These are phyloP conservation scores for Parascotia fuliginaria DNA, from an alignment of 2,888 invertebrate genomes.

Conservation along the genomic window DNA sequence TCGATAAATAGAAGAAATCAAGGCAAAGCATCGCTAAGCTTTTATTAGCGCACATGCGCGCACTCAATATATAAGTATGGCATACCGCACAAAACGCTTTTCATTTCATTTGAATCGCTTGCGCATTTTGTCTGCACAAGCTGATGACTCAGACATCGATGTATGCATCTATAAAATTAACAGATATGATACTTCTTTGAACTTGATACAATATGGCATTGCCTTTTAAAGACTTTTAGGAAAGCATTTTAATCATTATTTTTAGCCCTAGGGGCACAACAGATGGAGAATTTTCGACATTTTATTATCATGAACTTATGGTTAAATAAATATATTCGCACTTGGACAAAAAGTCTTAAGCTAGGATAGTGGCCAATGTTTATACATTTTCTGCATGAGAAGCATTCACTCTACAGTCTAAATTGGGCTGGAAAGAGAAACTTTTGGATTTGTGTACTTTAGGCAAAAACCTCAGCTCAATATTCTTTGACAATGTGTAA, in stretches of 20 bases:
- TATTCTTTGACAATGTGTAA: slow-evolving; percentile 72
- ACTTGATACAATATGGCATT: background rate
- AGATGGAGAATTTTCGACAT: no score
- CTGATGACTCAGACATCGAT: slow-evolving; percentile 61
- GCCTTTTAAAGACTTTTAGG: background rate
- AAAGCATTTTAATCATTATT: no score
- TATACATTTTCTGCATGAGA: no score
- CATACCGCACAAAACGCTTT: slow-evolving; percentile 80
- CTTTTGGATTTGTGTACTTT: background rate
- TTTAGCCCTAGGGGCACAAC: no score
- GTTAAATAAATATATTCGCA: no score
- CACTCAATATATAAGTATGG: slow-evolving; percentile 68
- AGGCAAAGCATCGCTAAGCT: slow-evolving; percentile 69
- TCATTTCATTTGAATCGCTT: slow-evolving; percentile 79
- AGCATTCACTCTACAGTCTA: no score
- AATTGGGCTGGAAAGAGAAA: no score
- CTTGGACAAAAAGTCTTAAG: no score
- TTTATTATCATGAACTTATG: no score
- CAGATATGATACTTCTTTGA: slow-evolving; percentile 23
- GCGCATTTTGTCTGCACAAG: slow-evolving; percentile 60
- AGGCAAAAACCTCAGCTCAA: slow-evolving; percentile 11
- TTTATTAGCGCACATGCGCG: slow-evolving; percentile 78
- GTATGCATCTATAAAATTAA: slow-evolving; percentile 21
- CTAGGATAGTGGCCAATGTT: no score
- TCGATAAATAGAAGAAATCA: slow-evolving; percentile 71